Evolutionary conservation across 2,797 vertebrate genomes (phyloP), one percentile per base, ranked within the genome.

Genomic region (Sebastes steindachneri): DNA sequence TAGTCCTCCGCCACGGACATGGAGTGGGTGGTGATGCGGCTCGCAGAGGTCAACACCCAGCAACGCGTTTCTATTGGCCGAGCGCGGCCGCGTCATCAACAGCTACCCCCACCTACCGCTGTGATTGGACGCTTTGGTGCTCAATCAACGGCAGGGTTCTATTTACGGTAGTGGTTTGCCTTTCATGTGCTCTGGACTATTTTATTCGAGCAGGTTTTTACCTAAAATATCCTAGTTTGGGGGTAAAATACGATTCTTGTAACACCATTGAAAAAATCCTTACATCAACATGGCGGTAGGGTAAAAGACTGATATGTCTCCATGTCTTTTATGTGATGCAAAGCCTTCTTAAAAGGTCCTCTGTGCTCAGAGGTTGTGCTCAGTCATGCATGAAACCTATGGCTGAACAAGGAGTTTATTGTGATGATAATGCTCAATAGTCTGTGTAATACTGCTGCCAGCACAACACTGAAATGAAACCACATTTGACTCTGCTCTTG

Each of bases 1-100:
- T 85, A 84, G 74, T 90, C 93, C 93, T 96, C 94, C 95, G 95
- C 95, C 96, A 95, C 94, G 92, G 95, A 89, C 93, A 92, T 58
- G 68, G 73, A 68, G 91, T 83, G 90, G 96, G 94, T 94, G 96
- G 96, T 91, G 90, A 95, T 93, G 89, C 87, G 90, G 92, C 85
- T 90, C 83, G 21, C 90, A 94, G 93, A 94, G 95, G 94, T 95
- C 94, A 95, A 93, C 92, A 91, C 93, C 87, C 88, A 84, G 81
- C 55, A 63, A 26, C 23, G 76, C 1, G 12, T 41, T 79, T 1
- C 82, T 59, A 96, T 95, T 96, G 94, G 94, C 33, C 63, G 0
- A 21, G 3, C 12, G n/a, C 58, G 0, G 2, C 7, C 3, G 10
- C 93, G 93, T 94, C 91, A 90, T 80, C n/a, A 5, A 35, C 57